Percentiles rank a stretch among this genome's conserved stretches.
Conservation (phyloP, 1,140 invertebrate genomes). For the Macrobrachium rosenbergii region DNA sequence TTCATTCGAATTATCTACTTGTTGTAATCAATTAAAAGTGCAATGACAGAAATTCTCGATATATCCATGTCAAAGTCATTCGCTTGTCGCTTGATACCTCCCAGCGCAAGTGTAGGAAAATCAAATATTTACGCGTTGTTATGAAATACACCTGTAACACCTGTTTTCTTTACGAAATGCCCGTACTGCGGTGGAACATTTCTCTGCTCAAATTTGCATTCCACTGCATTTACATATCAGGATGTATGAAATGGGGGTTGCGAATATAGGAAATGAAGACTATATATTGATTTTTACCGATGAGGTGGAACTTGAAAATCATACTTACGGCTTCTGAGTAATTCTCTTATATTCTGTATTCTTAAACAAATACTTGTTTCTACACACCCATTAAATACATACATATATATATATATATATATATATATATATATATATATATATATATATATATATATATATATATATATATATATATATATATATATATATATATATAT, state of each 20-base stretch:
- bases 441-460: neutral
- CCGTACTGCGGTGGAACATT: too few relatives aligned
- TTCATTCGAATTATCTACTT: too few relatives aligned
- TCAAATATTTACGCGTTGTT: too few relatives aligned
- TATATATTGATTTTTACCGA: neutral
- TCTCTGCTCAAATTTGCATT: too few relatives aligned
- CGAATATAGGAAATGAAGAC: neutral
- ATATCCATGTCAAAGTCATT: neutral
- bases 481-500: neutral
- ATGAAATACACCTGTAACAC: too few relatives aligned
- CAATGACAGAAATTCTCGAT: neutral
- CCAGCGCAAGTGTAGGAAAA: too few relatives aligned
- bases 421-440: neutral
- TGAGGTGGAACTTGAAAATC: too few relatives aligned
- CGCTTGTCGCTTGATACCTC: too few relatives aligned
- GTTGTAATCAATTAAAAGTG: neutral
- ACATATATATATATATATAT: neutral
- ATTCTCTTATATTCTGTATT: neutral
- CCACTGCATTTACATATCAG: too few relatives aligned
- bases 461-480: slow-evolving; percentile 11
- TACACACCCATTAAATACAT: neutral
- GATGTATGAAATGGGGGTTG: too few relatives aligned
- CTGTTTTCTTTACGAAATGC: too few relatives aligned
- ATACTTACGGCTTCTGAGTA: too few relatives aligned
- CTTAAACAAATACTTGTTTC: neutral